Evolutionary conservation across 2,888 invertebrate genomes (phyloP).

Genomic region (Aproaerema taeniolella): DNA sequence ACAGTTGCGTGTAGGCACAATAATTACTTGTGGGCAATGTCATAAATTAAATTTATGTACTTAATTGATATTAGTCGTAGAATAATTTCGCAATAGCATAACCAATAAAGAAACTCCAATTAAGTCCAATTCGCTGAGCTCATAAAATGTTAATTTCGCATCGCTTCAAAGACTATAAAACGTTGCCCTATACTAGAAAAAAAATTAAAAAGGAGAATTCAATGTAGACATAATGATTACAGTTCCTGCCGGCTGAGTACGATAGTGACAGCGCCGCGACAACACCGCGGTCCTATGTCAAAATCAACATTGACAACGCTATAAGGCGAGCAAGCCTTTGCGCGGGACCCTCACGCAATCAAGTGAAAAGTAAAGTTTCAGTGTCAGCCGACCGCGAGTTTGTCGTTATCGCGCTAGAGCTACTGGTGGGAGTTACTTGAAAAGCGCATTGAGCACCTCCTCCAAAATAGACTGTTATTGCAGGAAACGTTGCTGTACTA

Average conservation of each 20-base stretch:
- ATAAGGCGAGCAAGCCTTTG: too few species aligned
- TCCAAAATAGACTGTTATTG: slow-evolving; percentile 17
- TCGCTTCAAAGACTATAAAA: slow-evolving; percentile 17
- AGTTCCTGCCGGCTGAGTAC: too few species aligned
- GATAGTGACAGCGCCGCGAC: too few species aligned
- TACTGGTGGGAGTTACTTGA: too few species aligned
- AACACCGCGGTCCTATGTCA: too few species aligned
- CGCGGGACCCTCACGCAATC: too few species aligned
- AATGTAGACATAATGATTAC: slow-evolving; percentile 20
- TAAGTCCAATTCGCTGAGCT: slow-evolving; percentile 19
- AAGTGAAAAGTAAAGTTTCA: too few species aligned
- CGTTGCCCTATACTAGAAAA: slow-evolving; percentile 12
- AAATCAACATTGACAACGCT: too few species aligned
- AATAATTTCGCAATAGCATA: slow-evolving; percentile 21
- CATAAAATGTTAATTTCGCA: slow-evolving; percentile 25
- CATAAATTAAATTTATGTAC: slow-evolving; percentile 10
- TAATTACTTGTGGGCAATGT: slow-evolving; percentile 6
- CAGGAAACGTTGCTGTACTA: too few species aligned
- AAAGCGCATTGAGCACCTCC: slow-evolving; percentile 11
- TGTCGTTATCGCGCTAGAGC: too few species aligned
- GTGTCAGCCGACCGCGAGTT: too few species aligned
- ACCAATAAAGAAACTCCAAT: slow-evolving; percentile 19
- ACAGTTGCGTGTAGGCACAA: slow-evolving; percentile 5
- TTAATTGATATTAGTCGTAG: slow-evolving; percentile 14
- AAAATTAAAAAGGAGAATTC: slow-evolving; percentile 9